These are phyloP conservation scores for Mormyrus iriodes DNA, from an alignment of 2,113 vertebrate species.

Conservation along the genomic window DNA sequence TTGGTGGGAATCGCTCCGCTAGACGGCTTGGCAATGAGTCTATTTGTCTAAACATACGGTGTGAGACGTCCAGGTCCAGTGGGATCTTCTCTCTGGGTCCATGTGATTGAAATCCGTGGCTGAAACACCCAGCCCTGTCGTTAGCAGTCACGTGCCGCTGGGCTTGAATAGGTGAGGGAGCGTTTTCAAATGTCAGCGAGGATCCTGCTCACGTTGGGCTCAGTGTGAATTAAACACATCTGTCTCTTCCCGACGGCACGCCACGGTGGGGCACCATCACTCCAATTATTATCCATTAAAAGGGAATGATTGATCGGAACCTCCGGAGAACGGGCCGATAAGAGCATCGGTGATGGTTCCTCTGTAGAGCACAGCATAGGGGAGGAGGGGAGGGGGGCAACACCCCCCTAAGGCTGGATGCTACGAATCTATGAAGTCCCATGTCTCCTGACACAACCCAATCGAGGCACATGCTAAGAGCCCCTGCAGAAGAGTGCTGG, in stretches of 20 bases:
- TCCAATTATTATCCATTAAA: conserved; percentile 22
- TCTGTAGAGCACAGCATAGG: background rate
- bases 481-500: background rate
- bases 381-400: conserved; percentile 19
- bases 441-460: background rate
- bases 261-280: background rate
- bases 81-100: background rate
- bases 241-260: conserved; percentile 12
- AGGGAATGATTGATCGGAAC: conserved; percentile 12
- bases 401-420: background rate
- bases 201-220: background rate
- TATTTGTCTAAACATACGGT: background rate
- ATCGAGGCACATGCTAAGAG: background rate
- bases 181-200: conserved; percentile 16
- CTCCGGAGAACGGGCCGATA: background rate
- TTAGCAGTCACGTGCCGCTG: background rate
- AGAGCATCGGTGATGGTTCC: background rate
- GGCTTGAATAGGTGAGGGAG: background rate
- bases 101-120: background rate
- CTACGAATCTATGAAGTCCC: background rate
- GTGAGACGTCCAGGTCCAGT: background rate
- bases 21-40: background rate
- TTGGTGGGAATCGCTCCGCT: background rate
- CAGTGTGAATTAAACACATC: conserved; percentile 19
- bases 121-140: background rate